Conservation (phyloP, 2,113 vertebrate genomes). For the Spea bombifrons region DNA sequence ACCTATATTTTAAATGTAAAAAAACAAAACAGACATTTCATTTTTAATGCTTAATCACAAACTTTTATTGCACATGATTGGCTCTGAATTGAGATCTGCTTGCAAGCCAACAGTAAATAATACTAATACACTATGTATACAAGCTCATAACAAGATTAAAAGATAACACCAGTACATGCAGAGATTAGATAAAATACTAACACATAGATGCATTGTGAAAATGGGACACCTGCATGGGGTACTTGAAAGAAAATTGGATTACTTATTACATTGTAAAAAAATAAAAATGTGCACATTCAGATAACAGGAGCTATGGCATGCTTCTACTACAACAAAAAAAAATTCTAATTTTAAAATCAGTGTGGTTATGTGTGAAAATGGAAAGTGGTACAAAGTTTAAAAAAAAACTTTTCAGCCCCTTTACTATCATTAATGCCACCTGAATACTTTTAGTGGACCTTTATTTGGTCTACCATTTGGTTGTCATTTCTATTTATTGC, state of each 20-base stretch:
- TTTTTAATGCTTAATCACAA: slow-evolving; percentile 13
- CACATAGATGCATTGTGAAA: slow-evolving; percentile 22
- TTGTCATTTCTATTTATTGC: too few relatives aligned
- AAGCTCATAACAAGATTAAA: slow-evolving; percentile 27
- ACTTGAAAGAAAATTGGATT: slow-evolving; percentile 21
- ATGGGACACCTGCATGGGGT: slow-evolving; percentile 22
- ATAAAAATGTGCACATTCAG: slow-evolving; percentile 8
- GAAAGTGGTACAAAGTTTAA: too few relatives aligned
- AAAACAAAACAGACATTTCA: not conserved
- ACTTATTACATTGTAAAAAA: slow-evolving; percentile 7
- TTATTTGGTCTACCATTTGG: too few relatives aligned
- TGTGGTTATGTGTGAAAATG: not conserved
- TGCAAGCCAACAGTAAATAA: slow-evolving; percentile 3
- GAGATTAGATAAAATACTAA: slow-evolving; percentile 39
- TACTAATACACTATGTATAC: slow-evolving; percentile 6
- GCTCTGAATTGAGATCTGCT: not conserved
- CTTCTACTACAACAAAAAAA: not conserved
- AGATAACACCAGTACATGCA: slow-evolving; percentile 39
- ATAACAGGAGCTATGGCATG: slow-evolving; percentile 1
- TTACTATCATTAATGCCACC: too few relatives aligned
- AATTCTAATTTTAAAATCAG: not conserved
- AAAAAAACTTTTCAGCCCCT: too few relatives aligned
- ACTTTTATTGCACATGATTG: slow-evolving; percentile 13
- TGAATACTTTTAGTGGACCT: too few relatives aligned
- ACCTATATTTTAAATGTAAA: too few relatives aligned